Base-by-base conservation (phyloP, 2,797 vertebrate genomes). In the Aplochiton taeniatus region DNA sequence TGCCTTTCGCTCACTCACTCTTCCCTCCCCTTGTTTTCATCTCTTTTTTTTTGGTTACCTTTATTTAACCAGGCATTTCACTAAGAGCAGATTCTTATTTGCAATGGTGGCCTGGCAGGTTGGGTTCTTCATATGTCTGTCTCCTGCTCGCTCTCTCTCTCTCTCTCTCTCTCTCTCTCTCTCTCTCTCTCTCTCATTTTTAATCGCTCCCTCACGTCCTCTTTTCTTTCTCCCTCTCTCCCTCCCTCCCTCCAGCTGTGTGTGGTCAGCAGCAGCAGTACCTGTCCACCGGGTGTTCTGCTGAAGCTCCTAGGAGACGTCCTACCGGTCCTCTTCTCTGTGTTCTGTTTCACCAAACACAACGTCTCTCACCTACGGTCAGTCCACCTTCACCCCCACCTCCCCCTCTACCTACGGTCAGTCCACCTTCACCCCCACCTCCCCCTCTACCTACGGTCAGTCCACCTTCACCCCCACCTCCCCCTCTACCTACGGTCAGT, bases 311-410 rank as follows among this genome's bases (percentile, higher is more conserved):
- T 97, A 0, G 76, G 86, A 71, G 82, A 89, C 0, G 88, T 92
- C 20, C 81, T 97, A 72, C 88, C 93, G 31, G 89, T 92, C 58
- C 49, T 98, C 79, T 97, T 98, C 79, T 87, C 82, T 42, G 90
- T 98, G 72, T 95, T 93, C 88, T 96, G 94, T 83, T 98, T 97
- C 75, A 93, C 95, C 75, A 94, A 91, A 79, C 92, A 93, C 80
- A 95, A 92, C 12, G 94, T 93, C 57, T 98, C 93, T 70, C 94
- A 95, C 77, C 78, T 98, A 74, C 95, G 97, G 97, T 98, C 61
- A 0, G 0, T 31, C 41, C 48, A 44, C 11, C 31, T 10, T 10
- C 47, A 31, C 41, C n/a, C 17, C 16, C 48, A 31, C n/a, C 49
- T 13, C 52, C 1, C 47, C 42, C 31, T 48, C 58, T n/a, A 11